Conservation (phyloP, 2,888 invertebrate species). For the Heliconius erato region DNA sequence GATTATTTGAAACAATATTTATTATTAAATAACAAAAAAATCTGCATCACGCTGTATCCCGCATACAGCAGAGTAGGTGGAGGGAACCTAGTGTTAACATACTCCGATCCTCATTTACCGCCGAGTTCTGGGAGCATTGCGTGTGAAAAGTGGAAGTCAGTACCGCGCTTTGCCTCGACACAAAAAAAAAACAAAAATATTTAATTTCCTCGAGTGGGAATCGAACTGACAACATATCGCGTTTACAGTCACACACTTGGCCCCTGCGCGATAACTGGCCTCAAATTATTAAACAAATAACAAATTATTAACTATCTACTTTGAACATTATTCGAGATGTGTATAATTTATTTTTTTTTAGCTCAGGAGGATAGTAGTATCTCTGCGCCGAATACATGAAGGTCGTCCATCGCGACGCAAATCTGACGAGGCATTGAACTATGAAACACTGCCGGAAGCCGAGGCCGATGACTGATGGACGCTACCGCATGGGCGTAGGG, state of each 20-base stretch:
- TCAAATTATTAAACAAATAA: not conserved
- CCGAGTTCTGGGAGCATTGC: too few species aligned
- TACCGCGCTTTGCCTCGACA: too few species aligned
- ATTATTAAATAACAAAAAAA: not conserved
- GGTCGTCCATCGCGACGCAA: slow-evolving; percentile 67
- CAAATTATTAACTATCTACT: not conserved
- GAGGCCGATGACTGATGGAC: slow-evolving; percentile 78
- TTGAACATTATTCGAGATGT: not conserved
- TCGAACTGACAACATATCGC: too few species aligned
- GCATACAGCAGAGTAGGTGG: too few species aligned
- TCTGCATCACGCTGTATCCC: too few species aligned
- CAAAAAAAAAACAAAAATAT: too few species aligned
- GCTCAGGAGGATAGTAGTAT: slow-evolving; percentile 44
- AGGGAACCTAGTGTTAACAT: too few species aligned
- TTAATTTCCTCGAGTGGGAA: too few species aligned
- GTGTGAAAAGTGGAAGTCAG: too few species aligned
- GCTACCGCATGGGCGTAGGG: slow-evolving; percentile 64
- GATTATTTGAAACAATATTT: not conserved
- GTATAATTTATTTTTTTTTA: slow-evolving; percentile 22
- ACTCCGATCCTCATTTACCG: too few species aligned
- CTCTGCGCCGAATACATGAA: slow-evolving; percentile 66
- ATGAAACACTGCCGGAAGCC: slow-evolving; percentile 77
- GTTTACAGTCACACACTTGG: too few species aligned
- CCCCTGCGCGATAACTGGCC: too few species aligned
- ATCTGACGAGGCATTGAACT: slow-evolving; percentile 78